Conservation (phyloP, 2,888 invertebrate genomes). For the Ypsolopha sequella region DNA sequence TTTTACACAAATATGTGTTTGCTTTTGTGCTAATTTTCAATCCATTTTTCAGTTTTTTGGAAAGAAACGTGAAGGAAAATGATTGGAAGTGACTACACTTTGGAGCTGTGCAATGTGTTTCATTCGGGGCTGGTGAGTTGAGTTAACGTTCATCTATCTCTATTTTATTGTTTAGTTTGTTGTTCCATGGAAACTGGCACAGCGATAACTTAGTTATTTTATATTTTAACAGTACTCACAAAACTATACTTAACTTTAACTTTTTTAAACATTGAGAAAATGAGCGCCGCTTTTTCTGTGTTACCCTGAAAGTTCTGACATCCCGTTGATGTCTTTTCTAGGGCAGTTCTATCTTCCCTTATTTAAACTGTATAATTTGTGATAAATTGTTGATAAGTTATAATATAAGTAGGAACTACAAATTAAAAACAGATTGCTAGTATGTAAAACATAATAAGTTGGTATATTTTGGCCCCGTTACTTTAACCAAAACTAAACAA, state of each 20-base stretch:
- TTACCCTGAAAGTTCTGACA: neutral
- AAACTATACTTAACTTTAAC: too few species aligned
- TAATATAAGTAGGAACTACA: too few species aligned
- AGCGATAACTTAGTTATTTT: too few species aligned
- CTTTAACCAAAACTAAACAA: too few species aligned
- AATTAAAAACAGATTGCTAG: too few species aligned
- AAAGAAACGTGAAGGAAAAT: constrained; percentile 49
- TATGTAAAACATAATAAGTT: too few species aligned
- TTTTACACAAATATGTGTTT: constrained; percentile 19
- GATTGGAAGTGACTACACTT: constrained; percentile 86
- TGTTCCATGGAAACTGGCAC: neutral
- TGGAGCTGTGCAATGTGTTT: constrained; percentile 90
- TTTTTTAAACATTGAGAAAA: too few species aligned
- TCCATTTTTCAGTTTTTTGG: constrained; percentile 10
- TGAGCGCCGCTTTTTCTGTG: neutral
- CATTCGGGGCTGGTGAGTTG: constrained; percentile 88
- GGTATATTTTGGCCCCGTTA: too few species aligned
- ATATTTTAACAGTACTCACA: too few species aligned
- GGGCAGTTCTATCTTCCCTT: neutral
- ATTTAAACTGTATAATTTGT: too few species aligned
- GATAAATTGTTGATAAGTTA: too few species aligned
- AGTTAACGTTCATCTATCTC: constrained; percentile 27
- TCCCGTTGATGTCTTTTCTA: constrained; percentile 47
- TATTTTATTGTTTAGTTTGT: neutral
- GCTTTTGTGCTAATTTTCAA: constrained; percentile 16